Evolutionary conservation across 2,888 invertebrate species (phyloP), one percentile per base, ranked within the genome.

Genomic region (Habrosyne pyritoides): DNA sequence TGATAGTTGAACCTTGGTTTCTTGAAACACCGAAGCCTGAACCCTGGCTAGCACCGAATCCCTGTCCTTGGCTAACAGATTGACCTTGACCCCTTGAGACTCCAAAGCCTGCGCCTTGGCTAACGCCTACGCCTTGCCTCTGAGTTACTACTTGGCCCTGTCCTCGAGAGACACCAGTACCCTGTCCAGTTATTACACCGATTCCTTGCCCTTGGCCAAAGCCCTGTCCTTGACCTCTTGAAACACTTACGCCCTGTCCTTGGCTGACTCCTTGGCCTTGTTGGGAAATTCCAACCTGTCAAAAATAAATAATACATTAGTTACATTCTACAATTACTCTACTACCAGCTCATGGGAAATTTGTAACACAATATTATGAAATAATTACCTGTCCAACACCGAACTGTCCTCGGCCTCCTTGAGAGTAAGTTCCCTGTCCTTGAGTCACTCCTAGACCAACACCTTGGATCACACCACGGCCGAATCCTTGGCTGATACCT

Each of bases 311-410:
- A n/a, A n/a, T n/a, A n/a, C n/a, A n/a, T n/a, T n/a, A n/a, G n/a
- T n/a, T n/a, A n/a, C n/a, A n/a, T n/a, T n/a, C n/a, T n/a, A n/a
- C n/a, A n/a, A n/a, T n/a, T n/a, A n/a, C n/a, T n/a, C n/a, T n/a
- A n/a, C n/a, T n/a, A n/a, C n/a, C n/a, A n/a, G n/a, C n/a, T n/a
- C n/a, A n/a, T n/a, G n/a, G n/a, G n/a, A n/a, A n/a, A 24, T 22
- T 55, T 12, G n/a, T 30, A 24, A 24, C 3, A 24, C 24, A 24
- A 24, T 24, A 24, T 24, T 7, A 24, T 24, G 3, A 24, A 14
- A 42, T 42, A 0, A 75, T 75, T 47, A 85, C 86, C 59, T 73
- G 73, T 57, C 81, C 81, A 7, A 61, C 36, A 0, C 64, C 72
- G 21, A 63, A 63, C 46, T 82, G 77, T 52, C 83, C 83, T 24